Conservation (phyloP, 2,888 invertebrate genomes). For the Horisme vitalbata region DNA sequence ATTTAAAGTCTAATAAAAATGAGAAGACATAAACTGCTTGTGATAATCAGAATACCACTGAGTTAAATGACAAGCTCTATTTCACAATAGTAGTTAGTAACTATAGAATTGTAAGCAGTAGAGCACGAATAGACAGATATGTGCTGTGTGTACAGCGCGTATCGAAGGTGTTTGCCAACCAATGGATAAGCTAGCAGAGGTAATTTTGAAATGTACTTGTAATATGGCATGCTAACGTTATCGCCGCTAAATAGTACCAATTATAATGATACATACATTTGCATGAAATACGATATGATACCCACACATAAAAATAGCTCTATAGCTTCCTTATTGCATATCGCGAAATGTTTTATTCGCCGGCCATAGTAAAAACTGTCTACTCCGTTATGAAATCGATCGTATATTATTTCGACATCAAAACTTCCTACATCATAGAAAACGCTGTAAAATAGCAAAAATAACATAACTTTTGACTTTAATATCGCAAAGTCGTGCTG, state of each 20-base stretch:
- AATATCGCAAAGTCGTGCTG: conserved; percentile 40
- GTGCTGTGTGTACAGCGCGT: conserved; percentile 19
- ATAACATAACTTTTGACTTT: conserved; percentile 38
- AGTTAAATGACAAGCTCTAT: conserved; percentile 31
- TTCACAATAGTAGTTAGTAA: conserved; percentile 31
- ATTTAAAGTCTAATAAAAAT: conserved; percentile 18
- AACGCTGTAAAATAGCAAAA: conserved; percentile 34
- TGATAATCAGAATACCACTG: conserved; percentile 29
- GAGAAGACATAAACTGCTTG: conserved; percentile 15
- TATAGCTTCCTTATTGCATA: conserved; percentile 7
- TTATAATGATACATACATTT: conserved; percentile 12
- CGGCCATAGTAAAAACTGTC: conserved; percentile 15
- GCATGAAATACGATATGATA: conserved; percentile 13
- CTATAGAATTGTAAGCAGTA: conserved; percentile 25
- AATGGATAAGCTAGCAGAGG: conserved; percentile 40
- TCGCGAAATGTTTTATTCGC: conserved; percentile 11
- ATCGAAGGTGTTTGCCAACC: conserved; percentile 37
- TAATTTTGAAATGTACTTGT: conserved; percentile 35
- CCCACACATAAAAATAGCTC: conserved; percentile 6
- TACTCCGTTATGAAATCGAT: conserved; percentile 4
- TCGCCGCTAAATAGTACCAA: conserved; percentile 17
- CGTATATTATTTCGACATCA: conserved; percentile 12
- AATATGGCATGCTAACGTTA: conserved; percentile 29
- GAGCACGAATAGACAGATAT: conserved; percentile 17
- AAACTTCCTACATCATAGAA: conserved; percentile 7